phyloP scores from a whole-genome alignment of 2,888 invertebrate genomes.

The Amorpha juglandis region DNA sequence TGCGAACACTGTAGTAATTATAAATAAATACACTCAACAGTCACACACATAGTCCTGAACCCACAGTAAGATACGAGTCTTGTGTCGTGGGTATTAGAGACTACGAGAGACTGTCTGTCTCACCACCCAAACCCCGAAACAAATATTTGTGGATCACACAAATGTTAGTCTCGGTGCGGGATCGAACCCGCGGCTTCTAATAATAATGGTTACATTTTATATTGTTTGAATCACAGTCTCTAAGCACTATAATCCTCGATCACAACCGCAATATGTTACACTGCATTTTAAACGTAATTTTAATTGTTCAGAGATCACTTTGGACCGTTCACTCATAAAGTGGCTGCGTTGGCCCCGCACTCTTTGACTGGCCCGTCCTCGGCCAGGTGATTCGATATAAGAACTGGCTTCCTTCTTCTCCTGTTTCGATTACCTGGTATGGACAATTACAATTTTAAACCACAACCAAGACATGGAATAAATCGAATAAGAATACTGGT shows the following conservation, averaged over 20 bases:
- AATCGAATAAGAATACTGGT: too few relatives aligned
- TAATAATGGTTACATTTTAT: too few relatives aligned
- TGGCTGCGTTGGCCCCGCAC: constrained; percentile 59
- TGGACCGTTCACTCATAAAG: constrained; percentile 65
- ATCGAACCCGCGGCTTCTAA: too few relatives aligned
- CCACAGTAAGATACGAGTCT: too few relatives aligned
- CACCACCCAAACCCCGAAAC: too few relatives aligned
- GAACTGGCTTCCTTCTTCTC: constrained; percentile 86
- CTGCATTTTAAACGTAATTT: neutral
- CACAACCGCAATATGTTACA: constrained; percentile 10
- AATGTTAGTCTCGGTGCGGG: too few relatives aligned
- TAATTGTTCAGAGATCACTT: neutral
- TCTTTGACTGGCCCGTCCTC: constrained; percentile 64
- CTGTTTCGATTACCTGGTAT: constrained; percentile 82
- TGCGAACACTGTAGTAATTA: neutral
- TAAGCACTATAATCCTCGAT: neutral
- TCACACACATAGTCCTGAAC: too few relatives aligned
- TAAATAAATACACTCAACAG: too few relatives aligned
- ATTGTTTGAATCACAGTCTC: neutral
- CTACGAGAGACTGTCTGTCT: too few relatives aligned
- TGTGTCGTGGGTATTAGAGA: too few relatives aligned
- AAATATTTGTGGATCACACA: too few relatives aligned
- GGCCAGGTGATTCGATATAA: constrained; percentile 86
- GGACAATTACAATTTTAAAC: neutral
- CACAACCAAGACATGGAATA: neutral